phyloP scores from a whole-genome alignment of 2,797 vertebrate species.

The Clarias laeviceps region DNA sequence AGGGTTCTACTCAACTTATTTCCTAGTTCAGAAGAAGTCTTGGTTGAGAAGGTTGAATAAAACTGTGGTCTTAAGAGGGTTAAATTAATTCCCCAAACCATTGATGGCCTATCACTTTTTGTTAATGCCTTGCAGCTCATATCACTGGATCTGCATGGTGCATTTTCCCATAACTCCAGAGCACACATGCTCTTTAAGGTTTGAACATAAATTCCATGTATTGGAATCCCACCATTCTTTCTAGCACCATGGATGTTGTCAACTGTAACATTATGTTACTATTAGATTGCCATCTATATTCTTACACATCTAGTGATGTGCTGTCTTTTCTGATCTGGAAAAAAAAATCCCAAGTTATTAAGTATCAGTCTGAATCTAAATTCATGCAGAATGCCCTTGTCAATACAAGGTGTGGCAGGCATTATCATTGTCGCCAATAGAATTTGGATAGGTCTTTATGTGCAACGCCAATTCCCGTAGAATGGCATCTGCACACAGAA shows the following conservation, averaged over 20 bases:
- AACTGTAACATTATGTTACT: too few relatives aligned
- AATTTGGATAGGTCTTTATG: not conserved
- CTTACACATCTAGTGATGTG: not conserved
- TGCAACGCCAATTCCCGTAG: not conserved
- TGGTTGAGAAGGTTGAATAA: not conserved
- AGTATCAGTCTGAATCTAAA: not conserved
- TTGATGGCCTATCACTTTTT: not conserved
- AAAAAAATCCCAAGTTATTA: not conserved
- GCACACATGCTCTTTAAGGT: not conserved
- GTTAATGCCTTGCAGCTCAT: not conserved
- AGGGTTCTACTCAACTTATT: not conserved
- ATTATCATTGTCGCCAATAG: not conserved
- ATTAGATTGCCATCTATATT: not conserved
- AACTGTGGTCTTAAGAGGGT: not conserved
- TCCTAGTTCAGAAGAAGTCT: not conserved
- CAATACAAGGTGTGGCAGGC: not conserved
- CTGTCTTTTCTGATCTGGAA: not conserved
- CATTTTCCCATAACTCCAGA: not conserved
- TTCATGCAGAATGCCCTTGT: not conserved
- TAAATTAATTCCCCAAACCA: not conserved
- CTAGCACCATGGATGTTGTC: not conserved
- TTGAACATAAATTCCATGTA: not conserved
- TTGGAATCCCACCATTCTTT: not conserved
- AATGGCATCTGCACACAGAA: constrained; percentile 7
- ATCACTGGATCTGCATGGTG: not conserved